A percentile compares a stretch with the other conserved stretches of the same genome.
Conservation (phyloP, 2,797 vertebrate species). For the Esox lucius region DNA sequence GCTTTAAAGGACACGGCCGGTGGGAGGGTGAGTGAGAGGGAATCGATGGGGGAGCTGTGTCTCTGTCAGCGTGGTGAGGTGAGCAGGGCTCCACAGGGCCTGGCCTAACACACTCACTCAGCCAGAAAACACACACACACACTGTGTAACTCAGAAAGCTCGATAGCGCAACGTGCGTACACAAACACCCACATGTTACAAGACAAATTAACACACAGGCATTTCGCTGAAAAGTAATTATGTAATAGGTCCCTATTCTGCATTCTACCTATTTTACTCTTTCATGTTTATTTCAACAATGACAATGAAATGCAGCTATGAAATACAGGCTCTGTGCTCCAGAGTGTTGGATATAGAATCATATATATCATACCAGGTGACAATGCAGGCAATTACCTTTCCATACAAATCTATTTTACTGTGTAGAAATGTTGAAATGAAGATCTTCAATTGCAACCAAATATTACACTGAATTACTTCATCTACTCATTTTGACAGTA, state of each 20-base stretch:
- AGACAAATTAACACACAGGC: background rate
- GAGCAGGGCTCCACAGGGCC: constrained; percentile 42
- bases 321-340: background rate
- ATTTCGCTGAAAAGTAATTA: background rate
- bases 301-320: background rate
- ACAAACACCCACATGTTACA: constrained; percentile 4
- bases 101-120: constrained; percentile 51
- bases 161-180: background rate
- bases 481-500: too few species aligned
- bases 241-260: too few species aligned
- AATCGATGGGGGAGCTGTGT: constrained; percentile 75
- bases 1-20: constrained; percentile 74
- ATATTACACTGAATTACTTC: too few species aligned
- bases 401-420: too few species aligned
- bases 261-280: too few species aligned
- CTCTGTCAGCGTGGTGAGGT: constrained; percentile 49
- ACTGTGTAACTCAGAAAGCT: background rate
- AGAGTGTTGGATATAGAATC: background rate
- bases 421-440: too few species aligned
- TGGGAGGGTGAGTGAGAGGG: constrained; percentile 72
- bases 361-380: too few species aligned
- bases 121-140: constrained; percentile 46
- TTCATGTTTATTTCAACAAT: too few species aligned
- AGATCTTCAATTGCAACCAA: too few species aligned
- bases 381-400: too few species aligned